Percentiles rank a stretch among this genome's conserved stretches.
Conservation (phyloP, 1,140 invertebrate genomes). For the Pogonomyrmex californicus region DNA sequence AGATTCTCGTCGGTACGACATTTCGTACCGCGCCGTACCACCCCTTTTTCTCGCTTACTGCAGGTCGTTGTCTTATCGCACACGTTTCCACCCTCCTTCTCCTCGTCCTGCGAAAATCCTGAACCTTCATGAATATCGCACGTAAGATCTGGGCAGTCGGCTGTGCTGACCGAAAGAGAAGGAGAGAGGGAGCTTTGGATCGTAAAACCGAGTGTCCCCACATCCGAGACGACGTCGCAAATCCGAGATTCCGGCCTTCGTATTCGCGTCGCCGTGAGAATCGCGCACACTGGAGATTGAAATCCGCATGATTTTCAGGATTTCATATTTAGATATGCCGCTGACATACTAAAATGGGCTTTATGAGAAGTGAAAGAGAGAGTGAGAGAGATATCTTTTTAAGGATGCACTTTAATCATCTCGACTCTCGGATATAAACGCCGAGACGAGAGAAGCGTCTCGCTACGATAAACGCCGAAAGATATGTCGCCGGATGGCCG, state of each 20-base stretch:
- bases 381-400: not conserved
- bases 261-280: not conserved
- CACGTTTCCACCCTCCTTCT: constrained; percentile 51
- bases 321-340: not conserved
- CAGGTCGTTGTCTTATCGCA: constrained; percentile 62
- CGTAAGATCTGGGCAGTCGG: constrained; percentile 67
- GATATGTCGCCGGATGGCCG: not conserved
- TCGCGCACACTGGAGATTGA: not conserved
- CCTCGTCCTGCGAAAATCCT: constrained; percentile 55
- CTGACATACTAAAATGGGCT: not conserved
- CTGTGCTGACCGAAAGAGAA: constrained; percentile 58
- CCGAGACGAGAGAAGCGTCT: not conserved
- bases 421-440: not conserved
- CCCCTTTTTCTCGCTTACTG: constrained; percentile 59
- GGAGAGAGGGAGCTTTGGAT: constrained; percentile 21
- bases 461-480: not conserved
- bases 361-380: no score
- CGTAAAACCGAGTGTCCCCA: constrained; percentile 63
- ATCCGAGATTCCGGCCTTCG: constrained; percentile 18
- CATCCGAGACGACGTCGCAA: constrained; percentile 51
- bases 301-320: not conserved
- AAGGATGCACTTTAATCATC: not conserved
- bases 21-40: constrained; percentile 40
- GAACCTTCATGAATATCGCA: constrained; percentile 71
- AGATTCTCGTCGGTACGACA: constrained; percentile 39